Conservation (phyloP, 2,888 invertebrate genomes). For the Gortyna flavago region DNA sequence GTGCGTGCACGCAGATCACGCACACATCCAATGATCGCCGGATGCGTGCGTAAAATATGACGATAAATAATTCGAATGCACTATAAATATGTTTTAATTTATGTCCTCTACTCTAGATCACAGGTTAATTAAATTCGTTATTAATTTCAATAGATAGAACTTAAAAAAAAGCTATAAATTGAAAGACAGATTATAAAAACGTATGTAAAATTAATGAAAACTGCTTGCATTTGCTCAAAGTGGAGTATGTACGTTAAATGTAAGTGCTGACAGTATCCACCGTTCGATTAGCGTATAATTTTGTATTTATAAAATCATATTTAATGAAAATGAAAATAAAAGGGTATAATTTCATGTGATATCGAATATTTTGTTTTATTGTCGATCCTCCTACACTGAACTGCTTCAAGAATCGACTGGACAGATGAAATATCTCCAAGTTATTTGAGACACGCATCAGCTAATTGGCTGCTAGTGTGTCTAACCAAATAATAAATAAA, state of each 20-base stretch:
- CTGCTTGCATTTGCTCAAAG: constrained; percentile 87
- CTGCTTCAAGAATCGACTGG: too few relatives aligned
- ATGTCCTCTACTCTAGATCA: constrained; percentile 15
- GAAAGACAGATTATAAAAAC: constrained; percentile 47
- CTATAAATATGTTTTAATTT: background rate
- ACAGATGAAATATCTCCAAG: too few relatives aligned
- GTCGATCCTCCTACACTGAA: background rate
- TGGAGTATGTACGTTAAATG: constrained; percentile 73
- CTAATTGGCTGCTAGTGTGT: too few relatives aligned
- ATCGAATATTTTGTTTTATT: constrained; percentile 78
- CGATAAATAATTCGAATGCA: constrained; percentile 5
- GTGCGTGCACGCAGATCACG: background rate
- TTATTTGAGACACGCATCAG: too few relatives aligned
- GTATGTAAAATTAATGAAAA: constrained; percentile 53
- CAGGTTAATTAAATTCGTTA: constrained; percentile 42
- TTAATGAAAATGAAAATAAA: constrained; percentile 84
- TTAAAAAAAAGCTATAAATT: constrained; percentile 47
- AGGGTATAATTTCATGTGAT: constrained; percentile 88
- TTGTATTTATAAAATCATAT: constrained; percentile 86
- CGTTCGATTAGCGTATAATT: constrained; percentile 82
- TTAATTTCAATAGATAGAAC: constrained; percentile 60
- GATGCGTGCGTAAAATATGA: too few relatives aligned
- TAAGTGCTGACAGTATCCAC: constrained; percentile 82
- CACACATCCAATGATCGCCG: background rate
- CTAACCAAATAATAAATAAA: too few relatives aligned